A percentile compares a stretch with the other conserved stretches of the same genome.
These are phyloP conservation scores for Drosophila mulleri DNA, from an alignment of 2,888 invertebrate species.

Conservation along the genomic window DNA sequence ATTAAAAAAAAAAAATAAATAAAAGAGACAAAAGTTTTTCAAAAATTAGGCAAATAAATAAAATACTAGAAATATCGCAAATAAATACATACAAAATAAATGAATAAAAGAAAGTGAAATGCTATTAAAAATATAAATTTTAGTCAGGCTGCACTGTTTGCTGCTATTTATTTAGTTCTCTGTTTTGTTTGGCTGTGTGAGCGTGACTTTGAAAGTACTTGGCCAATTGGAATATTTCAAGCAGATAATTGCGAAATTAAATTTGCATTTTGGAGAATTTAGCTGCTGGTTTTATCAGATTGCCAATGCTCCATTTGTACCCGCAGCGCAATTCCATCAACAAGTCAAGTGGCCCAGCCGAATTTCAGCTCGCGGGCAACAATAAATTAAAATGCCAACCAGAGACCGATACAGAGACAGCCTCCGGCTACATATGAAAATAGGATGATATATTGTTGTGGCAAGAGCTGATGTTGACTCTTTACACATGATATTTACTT, in stretches of 20 bases:
- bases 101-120: no score
- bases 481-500: background rate
- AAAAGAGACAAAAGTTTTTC: background rate
- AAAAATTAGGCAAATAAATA: background rate
- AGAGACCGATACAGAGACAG: constrained; percentile 18
- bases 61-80: background rate
- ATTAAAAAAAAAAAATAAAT: no score
- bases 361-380: constrained; percentile 23
- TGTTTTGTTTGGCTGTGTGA: constrained; percentile 5
- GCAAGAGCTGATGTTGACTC: constrained; percentile 2
- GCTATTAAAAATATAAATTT: background rate
- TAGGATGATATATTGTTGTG: background rate
- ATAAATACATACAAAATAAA: no score
- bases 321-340: constrained; percentile 24
- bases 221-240: constrained; percentile 27
- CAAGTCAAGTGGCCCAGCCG: constrained; percentile 41
- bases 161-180: constrained; percentile 11
- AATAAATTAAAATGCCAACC: constrained; percentile 28
- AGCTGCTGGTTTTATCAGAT: constrained; percentile 19
- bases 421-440: constrained; percentile 4
- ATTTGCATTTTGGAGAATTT: constrained; percentile 16
- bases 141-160: constrained; percentile 5
- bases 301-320: constrained; percentile 10
- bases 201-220: constrained; percentile 14
- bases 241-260: constrained; percentile 39